Evolutionary conservation across 2,797 vertebrate genomes (phyloP).

Genomic region (Pitangus sulphuratus): DNA sequence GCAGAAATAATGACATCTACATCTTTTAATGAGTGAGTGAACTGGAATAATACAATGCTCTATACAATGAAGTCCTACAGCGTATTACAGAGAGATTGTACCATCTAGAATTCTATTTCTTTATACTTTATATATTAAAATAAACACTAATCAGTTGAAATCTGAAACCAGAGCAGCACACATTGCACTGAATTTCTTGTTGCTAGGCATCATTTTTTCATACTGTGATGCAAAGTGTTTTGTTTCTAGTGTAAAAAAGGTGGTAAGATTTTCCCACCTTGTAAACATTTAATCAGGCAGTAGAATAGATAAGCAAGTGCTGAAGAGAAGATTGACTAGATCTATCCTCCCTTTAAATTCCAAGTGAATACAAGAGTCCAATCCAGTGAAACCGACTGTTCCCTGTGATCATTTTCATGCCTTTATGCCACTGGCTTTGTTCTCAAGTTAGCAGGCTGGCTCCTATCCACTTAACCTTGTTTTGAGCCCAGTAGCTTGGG

Average conservation of each 20-base stretch:
- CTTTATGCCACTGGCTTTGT: not conserved
- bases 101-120: not conserved
- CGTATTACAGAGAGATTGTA: not conserved
- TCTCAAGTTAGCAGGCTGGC: not conserved
- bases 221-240: not conserved
- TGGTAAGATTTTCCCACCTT: not conserved
- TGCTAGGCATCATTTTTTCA: slow-evolving; percentile 8
- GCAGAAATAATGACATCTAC: not conserved
- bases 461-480: not conserved
- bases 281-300: not conserved
- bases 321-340: not conserved
- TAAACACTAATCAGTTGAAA: not conserved
- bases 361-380: not conserved
- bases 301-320: not conserved
- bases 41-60: not conserved
- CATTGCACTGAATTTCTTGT: not conserved
- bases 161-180: not conserved
- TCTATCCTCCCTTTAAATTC: not conserved
- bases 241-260: not conserved
- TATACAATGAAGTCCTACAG: not conserved
- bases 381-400: accelerated
- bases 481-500: not conserved
- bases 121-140: not conserved
- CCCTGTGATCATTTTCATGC: not conserved
- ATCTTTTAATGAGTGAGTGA: not conserved